Evolutionary conservation across 2,113 vertebrate genomes (phyloP).

Genomic region (Chloebia gouldiae): DNA sequence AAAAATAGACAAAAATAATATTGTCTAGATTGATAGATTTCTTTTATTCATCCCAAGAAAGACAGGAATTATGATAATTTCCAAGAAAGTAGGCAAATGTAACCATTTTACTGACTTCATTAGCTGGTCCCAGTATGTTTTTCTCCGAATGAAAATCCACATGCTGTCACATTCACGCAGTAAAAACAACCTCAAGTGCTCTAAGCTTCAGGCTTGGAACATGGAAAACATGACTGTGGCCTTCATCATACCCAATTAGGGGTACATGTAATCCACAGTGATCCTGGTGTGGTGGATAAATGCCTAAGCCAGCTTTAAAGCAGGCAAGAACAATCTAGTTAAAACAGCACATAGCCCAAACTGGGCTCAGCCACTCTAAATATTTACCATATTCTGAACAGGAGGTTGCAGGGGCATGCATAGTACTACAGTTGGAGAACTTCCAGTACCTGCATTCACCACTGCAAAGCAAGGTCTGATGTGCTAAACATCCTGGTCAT

Average conservation of each 20-base stretch:
- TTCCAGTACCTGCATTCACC: conserved; percentile 31
- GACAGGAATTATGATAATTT: neutral
- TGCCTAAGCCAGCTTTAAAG: conserved; percentile 14
- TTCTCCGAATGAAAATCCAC: conserved; percentile 9
- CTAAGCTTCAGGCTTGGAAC: conserved; percentile 15
- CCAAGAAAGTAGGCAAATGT: neutral
- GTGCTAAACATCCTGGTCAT: neutral
- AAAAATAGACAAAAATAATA: neutral
- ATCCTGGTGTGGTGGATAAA: conserved; percentile 24
- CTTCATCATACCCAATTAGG: conserved; percentile 4
- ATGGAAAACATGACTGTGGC: conserved; percentile 49
- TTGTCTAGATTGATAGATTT: neutral
- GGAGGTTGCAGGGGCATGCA: neutral
- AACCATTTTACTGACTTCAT: conserved; percentile 12
- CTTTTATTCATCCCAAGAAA: neutral
- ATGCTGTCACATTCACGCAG: neutral
- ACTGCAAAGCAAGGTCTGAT: neutral
- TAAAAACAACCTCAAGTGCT: conserved; percentile 41
- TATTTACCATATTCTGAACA: conserved; percentile 39
- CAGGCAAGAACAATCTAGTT: conserved; percentile 25
- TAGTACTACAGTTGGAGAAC: neutral
- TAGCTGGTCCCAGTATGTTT: neutral
- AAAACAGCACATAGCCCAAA: conserved; percentile 19
- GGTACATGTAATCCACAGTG: neutral
- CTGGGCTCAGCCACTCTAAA: conserved; percentile 25